Evolutionary conservation across 1,140 invertebrate species (phyloP).

Genomic region (Druon quercuslanigerum): DNA sequence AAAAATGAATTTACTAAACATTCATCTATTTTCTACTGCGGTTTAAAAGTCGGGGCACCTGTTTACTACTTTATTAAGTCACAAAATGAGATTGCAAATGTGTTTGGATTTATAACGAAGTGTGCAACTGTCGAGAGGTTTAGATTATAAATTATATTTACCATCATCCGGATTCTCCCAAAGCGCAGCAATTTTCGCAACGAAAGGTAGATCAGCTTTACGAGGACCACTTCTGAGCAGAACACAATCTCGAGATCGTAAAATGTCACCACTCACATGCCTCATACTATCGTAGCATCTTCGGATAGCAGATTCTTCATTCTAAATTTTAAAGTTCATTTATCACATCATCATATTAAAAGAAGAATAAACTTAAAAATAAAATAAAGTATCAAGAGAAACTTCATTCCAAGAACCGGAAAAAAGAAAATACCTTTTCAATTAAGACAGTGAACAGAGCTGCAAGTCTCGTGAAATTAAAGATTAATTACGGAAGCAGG

Average conservation of each 20-base stretch:
- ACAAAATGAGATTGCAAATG: no score
- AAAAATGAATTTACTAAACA: no score
- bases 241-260: constrained; percentile 92
- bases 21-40: no score
- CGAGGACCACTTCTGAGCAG: constrained; percentile 87
- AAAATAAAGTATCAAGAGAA: no score
- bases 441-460: constrained; percentile 3
- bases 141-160: constrained; percentile 69
- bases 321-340: constrained; percentile 76
- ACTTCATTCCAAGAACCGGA: background rate
- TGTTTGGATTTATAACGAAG: no score
- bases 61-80: no score
- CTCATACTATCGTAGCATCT: constrained; percentile 93
- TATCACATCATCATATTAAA: background rate
- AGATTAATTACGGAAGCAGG: no score
- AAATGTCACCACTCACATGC: constrained; percentile 90
- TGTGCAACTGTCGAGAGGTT: background rate
- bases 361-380: no score
- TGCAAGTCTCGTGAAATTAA: background rate
- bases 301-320: constrained; percentile 85
- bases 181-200: constrained; percentile 93
- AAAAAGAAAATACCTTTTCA: constrained; percentile 25
- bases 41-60: no score
- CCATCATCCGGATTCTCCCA: constrained; percentile 97
- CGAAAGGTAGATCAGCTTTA: constrained; percentile 92